phyloP scores from a whole-genome alignment of 92 coral and sea anemone species.

The Montipora capitata region DNA sequence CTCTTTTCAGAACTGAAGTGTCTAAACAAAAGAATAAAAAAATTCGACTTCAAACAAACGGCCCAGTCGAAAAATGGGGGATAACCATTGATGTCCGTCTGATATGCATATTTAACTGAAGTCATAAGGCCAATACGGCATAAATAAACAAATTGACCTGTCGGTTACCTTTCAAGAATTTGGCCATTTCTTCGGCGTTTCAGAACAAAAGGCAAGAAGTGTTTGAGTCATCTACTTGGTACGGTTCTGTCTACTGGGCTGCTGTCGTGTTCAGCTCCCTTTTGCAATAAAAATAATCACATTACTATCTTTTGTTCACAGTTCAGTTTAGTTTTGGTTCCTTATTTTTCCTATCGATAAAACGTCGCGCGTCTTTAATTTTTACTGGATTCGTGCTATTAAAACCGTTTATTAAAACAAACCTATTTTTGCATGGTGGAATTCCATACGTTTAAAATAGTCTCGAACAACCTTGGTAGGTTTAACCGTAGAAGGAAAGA shows the following conservation, averaged over 20 bases:
- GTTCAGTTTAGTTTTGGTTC: background rate
- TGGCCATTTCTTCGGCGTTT: background rate
- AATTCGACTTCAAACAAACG: background rate
- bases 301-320: too few species aligned
- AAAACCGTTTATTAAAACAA: background rate
- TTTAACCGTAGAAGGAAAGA: conserved; percentile 6
- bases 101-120: background rate
- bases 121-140: background rate
- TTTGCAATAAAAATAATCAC: too few species aligned
- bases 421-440: conserved; percentile 9
- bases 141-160: background rate
- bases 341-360: background rate
- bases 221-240: background rate
- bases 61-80: background rate
- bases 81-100: background rate
- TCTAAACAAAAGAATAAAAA: background rate
- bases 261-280: background rate
- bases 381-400: background rate
- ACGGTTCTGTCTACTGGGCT: background rate
- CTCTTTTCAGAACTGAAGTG: background rate
- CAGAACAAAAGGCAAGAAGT: background rate
- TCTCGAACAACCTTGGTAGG: background rate
- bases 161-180: conserved; percentile 2
- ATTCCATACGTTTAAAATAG: background rate
- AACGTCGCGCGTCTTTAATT: background rate